Evolutionary conservation across 2,888 invertebrate genomes (phyloP), one percentile per base, ranked within the genome.

Genomic region (Cephus pygmeus): DNA sequence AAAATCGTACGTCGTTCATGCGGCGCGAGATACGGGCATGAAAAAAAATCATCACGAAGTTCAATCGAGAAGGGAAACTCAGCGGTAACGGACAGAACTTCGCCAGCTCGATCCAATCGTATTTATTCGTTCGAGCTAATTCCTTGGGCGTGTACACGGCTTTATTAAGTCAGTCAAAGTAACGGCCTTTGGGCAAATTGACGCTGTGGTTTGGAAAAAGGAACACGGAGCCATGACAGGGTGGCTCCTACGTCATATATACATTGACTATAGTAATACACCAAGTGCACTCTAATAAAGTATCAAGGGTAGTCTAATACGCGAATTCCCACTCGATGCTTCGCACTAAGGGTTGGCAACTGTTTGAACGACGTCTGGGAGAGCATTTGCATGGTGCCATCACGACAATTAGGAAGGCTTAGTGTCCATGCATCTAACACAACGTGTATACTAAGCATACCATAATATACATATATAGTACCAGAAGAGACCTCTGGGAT

Each of bases 171-270:
- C 77, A 69, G 69, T 75, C 84, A 79, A 82, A 78, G 82, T 79
- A 79, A 82, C 77, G 80, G 88, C 90, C 87, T 81, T 78, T 81
- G 86, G 90, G 87, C 85, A 86, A 86, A 88, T 89, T 84, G 85
- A 83, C 80, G 86, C 88, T 80, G 81, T 87, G 87, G 87, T 85
- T 87, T 80, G 88, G 87, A 88, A 90, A 83, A 84, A 80, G 81
- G 68, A 74, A 56, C 68, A n/a, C 31, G 71, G 71, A 71, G 71
- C 33, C 71, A 71, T 15, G 71, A 2, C 15, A 56, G 56, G 56
- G 23, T 23, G 56, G 56, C 56, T 56, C 23, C 23, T 56, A 56
- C 56, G 23, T 56, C 56, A 56, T 56, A 56, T 2, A 56, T 23
- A 9, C 9, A 6, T 56, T 23, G 23, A 56, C 9, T 23, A 56